Evolutionary conservation across 2,888 invertebrate genomes (phyloP).

Genomic region (Deroplatys truncata): DNA sequence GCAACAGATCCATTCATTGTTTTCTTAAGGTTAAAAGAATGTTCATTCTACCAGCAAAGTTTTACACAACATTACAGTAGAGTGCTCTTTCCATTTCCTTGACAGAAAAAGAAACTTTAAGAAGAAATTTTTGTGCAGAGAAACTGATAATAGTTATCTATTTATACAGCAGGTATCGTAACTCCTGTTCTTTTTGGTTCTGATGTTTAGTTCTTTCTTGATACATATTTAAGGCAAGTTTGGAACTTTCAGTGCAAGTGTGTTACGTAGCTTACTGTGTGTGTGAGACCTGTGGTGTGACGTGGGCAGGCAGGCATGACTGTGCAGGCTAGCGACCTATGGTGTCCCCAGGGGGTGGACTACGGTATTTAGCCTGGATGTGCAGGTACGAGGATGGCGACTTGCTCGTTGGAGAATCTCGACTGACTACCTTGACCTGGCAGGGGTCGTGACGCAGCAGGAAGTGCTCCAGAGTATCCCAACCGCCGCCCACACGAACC

Average conservation of each 20-base stretch:
- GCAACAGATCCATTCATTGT: too few relatives aligned
- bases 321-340: constrained; percentile 22
- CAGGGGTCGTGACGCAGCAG: constrained; percentile 83
- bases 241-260: neutral
- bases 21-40: too few relatives aligned
- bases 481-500: constrained; percentile 91
- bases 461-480: constrained; percentile 92
- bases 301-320: constrained; percentile 2
- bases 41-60: too few relatives aligned
- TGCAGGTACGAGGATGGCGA: constrained; percentile 53
- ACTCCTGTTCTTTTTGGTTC: too few relatives aligned
- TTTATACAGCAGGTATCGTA: too few relatives aligned
- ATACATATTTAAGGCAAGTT: neutral
- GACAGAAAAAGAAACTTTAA: too few relatives aligned
- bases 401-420: constrained; percentile 44
- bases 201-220: too few relatives aligned
- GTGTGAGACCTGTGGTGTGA: neutral
- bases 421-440: constrained; percentile 50
- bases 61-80: too few relatives aligned
- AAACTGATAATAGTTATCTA: too few relatives aligned
- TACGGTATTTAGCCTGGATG: constrained; percentile 69
- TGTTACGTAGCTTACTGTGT: neutral
- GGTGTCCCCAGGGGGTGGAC: constrained; percentile 36
- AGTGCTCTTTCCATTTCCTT: too few relatives aligned
- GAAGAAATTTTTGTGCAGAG: too few relatives aligned